These are phyloP conservation scores for Gambusia affinis DNA, from an alignment of 2,113 vertebrate genomes.

Conservation along the genomic window DNA sequence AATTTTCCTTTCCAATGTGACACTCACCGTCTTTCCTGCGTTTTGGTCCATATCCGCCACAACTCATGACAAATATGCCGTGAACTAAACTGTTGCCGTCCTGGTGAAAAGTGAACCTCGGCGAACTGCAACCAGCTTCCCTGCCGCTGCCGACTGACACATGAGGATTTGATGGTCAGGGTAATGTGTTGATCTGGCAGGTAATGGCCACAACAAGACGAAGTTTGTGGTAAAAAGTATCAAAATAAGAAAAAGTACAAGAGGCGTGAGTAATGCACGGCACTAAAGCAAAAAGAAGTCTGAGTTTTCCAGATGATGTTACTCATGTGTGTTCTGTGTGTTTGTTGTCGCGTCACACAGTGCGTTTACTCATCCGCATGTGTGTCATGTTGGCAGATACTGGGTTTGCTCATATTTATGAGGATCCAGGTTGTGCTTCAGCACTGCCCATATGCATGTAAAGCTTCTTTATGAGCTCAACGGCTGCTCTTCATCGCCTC, in stretches of 20 bases:
- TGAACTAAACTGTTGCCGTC: no score
- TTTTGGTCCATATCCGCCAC: no score
- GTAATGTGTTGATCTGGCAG: neutral
- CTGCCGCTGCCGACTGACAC: no score
- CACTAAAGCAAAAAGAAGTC: neutral
- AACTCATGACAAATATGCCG: no score
- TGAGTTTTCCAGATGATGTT: neutral
- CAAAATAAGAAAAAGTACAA: neutral
- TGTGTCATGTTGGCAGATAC: slow-evolving; percentile 60
- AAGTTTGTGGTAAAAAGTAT: neutral
- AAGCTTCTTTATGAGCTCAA: slow-evolving; percentile 57
- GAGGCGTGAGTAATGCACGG: neutral
- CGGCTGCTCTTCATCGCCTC: slow-evolving; percentile 38
- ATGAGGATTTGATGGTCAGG: no score
- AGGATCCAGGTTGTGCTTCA: slow-evolving; percentile 44
- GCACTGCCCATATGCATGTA: slow-evolving; percentile 50
- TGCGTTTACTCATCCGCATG: slow-evolving; percentile 54
- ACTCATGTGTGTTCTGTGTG: slow-evolving; percentile 18
- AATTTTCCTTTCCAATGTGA: neutral
- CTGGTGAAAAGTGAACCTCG: no score
- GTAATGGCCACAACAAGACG: neutral
- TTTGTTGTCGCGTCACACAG: slow-evolving; percentile 5
- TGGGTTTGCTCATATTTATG: slow-evolving; percentile 51
- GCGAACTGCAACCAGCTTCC: no score
- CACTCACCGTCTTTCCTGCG: neutral